Evolutionary conservation across 2,113 vertebrate species (phyloP), one percentile per base, ranked within the genome.

Genomic region (Suricata suricatta): DNA sequence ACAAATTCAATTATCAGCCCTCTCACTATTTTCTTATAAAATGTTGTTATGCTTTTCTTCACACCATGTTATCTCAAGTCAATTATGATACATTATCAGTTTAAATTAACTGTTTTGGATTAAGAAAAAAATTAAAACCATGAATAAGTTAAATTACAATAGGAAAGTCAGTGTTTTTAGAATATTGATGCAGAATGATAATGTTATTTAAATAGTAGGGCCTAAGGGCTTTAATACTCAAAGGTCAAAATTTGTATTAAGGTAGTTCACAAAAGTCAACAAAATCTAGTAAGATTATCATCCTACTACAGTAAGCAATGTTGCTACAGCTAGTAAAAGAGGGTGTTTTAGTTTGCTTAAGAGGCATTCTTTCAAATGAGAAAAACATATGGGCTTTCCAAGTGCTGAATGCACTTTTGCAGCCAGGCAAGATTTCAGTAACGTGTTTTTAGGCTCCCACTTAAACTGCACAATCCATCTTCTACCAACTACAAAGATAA

Each of bases 331-430:
- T 52, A 95, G 44, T 16, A 85, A 90, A 93, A 96, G 76, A 57
- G 29, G 50, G 64, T 33, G 77, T 71, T 92, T 95, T 93, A 41
- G 57, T 79, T 96, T 50, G 52, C 16, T 87, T 81, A 35, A 69
- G 57, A 60, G 54, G 7, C 9, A 76, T 19, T 97, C 81, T 81
- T 79, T 72, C 19, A 33, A 74, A 35, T 77, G 15, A 97, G 71
- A 95, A 96, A 68, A 97, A 52, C 38, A 92, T 35, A 71, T 11
- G 31, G 76, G 21, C 15, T 98, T 97, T 98, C 95, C 88, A 96
- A 96, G 90, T 64, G 63, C 38, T 35, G 86, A 94, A 83, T 95
- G 88, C 90, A 85, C 38, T 98, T 98, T 88, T 96, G 41, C 74
- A 97, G 90, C 63, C 87, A 96, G 44, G 71, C 79, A 96, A 74